Base-by-base conservation (phyloP, 2,113 vertebrate genomes). In the Kryptolebias marmoratus region DNA sequence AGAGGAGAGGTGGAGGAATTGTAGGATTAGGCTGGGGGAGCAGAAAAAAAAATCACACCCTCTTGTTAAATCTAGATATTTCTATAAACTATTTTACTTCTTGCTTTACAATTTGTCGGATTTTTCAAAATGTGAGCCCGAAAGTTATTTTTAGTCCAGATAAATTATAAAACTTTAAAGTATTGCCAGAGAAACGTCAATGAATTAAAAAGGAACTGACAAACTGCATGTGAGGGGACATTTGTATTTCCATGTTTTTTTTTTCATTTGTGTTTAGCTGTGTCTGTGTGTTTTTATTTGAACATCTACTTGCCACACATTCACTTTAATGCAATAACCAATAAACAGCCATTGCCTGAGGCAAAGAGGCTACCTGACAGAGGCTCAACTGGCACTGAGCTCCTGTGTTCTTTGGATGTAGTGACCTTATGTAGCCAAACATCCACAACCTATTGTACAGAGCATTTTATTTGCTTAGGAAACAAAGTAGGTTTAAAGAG, bases 1-100 rank as follows among this genome's bases (percentile, higher is more conserved):
- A 91, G 93, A 93, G 89, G 92, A 85, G 86, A 92, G 89, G 91
- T 84, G 86, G 78, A 80, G 91, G 92, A 94, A 94, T 85, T 90
- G 72, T 91, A 87, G 93, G 90, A 92, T 91, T 78, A 90, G 91
- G 89, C 89, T 91, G 89, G 84, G 83, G 81, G 56, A 62, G 67
- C 78, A 82, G 67, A 2, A 10, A 42, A 42, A 16, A 79, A 91
- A 87, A 85, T 90, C 81, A 87, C 78, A 87, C 18, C 86, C 57
- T 70, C 49, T 78, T 75, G 87, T 75, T 89, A 87, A 86, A 92
- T 89, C 75, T 81, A 79, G 73, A 68, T 76, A 84, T 86, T 91
- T 94, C 78, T 88, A 80, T 79, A 79, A 79, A 75, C 82, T 77
- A 66, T 77, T 85, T 83, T 47, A 75, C 60, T 11, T 36, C 44